Conservation (phyloP, 2,797 vertebrate species). For the Microhierax caerulescens region DNA sequence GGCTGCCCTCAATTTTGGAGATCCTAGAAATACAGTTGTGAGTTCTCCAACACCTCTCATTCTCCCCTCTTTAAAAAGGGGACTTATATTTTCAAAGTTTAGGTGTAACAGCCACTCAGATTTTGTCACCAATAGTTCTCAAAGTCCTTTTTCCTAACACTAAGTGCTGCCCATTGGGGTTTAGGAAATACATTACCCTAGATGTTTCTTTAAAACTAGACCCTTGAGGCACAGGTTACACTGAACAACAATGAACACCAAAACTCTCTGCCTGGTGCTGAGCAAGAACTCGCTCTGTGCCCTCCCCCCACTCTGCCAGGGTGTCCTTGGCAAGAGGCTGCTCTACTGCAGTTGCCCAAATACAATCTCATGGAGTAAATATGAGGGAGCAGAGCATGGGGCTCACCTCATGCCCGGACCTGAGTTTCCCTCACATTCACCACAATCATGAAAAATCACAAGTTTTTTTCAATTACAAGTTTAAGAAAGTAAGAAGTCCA, state of each 20-base stretch:
- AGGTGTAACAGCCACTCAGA: not conserved
- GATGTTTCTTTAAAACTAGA: not conserved
- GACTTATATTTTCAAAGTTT: not conserved
- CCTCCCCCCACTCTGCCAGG: not conserved
- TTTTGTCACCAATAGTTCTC: not conserved
- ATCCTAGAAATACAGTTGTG: not conserved
- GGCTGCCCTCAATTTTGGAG: not conserved
- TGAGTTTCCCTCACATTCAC: not conserved
- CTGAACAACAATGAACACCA: not conserved
- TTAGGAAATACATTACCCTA: not conserved
- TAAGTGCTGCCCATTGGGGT: not conserved
- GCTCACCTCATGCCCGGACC: not conserved
- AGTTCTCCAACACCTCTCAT: not conserved
- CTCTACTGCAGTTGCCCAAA: not conserved
- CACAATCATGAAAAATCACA: rapidly evolving
- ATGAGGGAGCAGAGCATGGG: not conserved
- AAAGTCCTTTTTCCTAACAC: not conserved
- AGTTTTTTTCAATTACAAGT: not conserved
- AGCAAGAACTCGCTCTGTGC: not conserved
- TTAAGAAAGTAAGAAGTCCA: not conserved
- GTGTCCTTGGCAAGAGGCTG: not conserved
- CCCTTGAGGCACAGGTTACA: not conserved
- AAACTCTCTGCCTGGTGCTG: not conserved
- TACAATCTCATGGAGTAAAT: not conserved
- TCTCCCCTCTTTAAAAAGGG: not conserved